phyloP scores from a whole-genome alignment of 1,140 invertebrate genomes.

The Drosophila varians region DNA sequence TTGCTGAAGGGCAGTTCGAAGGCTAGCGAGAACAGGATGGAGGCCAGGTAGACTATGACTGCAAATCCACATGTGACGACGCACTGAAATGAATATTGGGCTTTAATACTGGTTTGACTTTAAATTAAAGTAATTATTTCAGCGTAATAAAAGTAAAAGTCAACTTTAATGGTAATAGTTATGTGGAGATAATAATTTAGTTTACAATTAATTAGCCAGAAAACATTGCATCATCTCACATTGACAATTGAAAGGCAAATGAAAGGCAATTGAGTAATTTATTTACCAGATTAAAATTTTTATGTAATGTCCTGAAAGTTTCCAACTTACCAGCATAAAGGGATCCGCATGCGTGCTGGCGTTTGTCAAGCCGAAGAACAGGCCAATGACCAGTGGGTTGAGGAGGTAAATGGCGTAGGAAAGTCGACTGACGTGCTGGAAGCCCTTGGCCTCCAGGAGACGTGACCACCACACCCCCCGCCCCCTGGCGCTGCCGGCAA shows the following conservation, averaged over 20 bases:
- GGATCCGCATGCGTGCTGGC: conserved; percentile 79
- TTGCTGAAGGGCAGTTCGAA: conserved; percentile 82
- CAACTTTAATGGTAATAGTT: background rate
- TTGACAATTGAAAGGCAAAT: background rate
- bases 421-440: conserved; percentile 80
- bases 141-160: background rate
- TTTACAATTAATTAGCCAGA: background rate
- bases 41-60: conserved; percentile 77
- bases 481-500: conserved; percentile 71
- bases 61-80: conserved; percentile 76
- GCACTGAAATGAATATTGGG: conserved; percentile 41
- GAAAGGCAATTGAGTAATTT: background rate
- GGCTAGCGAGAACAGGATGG: conserved; percentile 77
- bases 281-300: background rate
- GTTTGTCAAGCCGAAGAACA: conserved; percentile 73
- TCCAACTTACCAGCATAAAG: conserved; percentile 73
- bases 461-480: conserved; percentile 77
- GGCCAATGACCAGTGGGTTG: conserved; percentile 76
- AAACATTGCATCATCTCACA: background rate
- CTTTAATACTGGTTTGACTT: background rate
- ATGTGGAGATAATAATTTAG: background rate
- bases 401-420: conserved; percentile 82
- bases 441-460: conserved; percentile 73
- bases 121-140: background rate
- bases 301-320: background rate